A percentile compares a stretch with the other conserved stretches of the same genome.
Conservation (phyloP, 2,888 invertebrate genomes). For the Aphodius sticticus region DNA sequence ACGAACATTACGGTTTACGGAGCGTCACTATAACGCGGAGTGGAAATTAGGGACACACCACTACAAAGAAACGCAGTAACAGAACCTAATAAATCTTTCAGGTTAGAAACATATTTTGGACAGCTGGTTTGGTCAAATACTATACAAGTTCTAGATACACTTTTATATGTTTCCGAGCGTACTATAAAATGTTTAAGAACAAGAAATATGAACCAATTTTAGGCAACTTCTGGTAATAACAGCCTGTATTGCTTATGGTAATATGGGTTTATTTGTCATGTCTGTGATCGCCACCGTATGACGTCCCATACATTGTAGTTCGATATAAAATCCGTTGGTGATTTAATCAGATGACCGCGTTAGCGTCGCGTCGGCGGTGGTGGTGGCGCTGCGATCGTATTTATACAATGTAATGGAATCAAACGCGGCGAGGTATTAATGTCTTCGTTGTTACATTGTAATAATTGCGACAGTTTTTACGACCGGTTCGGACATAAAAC, state of each 20-base stretch:
- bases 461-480: slow-evolving; percentile 58
- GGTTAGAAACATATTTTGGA: too few species aligned
- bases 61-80: too few species aligned
- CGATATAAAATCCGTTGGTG: slow-evolving; percentile 18
- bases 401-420: slow-evolving; percentile 37
- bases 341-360: slow-evolving; percentile 21
- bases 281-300: not conserved
- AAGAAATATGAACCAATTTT: too few species aligned
- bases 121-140: too few species aligned
- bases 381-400: not conserved
- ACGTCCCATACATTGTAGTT: not conserved
- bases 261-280: too few species aligned
- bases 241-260: not conserved
- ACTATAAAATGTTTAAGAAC: too few species aligned
- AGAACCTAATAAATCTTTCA: too few species aligned
- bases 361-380: not conserved
- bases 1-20: too few species aligned
- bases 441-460: slow-evolving; percentile 57
- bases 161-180: too few species aligned
- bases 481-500: slow-evolving; percentile 57
- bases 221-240: not conserved
- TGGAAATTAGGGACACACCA: too few species aligned
- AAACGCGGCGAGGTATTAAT: slow-evolving; percentile 56
- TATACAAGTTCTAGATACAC: too few species aligned
- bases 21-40: too few species aligned